Conservation (phyloP, 2,113 vertebrate genomes). For the Anoplopoma fimbria region DNA sequence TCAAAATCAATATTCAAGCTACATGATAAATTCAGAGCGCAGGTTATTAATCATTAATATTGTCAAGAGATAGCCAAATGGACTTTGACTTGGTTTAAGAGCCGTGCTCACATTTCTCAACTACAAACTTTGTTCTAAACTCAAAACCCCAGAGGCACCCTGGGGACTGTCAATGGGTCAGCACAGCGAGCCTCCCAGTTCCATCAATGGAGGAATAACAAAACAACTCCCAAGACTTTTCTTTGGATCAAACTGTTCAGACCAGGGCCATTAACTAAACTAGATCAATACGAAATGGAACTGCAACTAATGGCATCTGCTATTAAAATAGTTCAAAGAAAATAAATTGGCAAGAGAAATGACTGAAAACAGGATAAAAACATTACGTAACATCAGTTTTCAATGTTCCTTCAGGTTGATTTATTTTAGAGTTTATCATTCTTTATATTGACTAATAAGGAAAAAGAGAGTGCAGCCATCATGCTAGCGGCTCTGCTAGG, state of each 20-base stretch:
- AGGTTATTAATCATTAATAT: conserved; percentile 54
- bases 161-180: conserved; percentile 1
- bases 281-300: not conserved
- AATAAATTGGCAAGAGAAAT: not conserved
- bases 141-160: conserved; percentile 3
- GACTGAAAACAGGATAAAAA: not conserved
- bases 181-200: conserved; percentile 17
- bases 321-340: no score
- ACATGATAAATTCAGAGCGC: conserved; percentile 45
- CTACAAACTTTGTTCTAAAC: conserved; percentile 45
- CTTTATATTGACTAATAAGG: not conserved
- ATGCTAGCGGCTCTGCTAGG: not conserved
- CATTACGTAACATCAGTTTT: not conserved
- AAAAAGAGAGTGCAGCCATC: not conserved
- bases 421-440: not conserved
- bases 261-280: not conserved
- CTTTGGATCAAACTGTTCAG: not conserved
- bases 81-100: conserved; percentile 40
- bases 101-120: conserved; percentile 39
- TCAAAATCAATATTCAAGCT: conserved; percentile 53
- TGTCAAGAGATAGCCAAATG: conserved; percentile 28
- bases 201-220: conserved; percentile 28
- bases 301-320: not conserved
- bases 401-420: not conserved
- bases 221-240: not conserved